Evolutionary conservation across 2,797 vertebrate species (phyloP), one percentile per base, ranked within the genome.

Genomic region (Setipinna tenuifilis): DNA sequence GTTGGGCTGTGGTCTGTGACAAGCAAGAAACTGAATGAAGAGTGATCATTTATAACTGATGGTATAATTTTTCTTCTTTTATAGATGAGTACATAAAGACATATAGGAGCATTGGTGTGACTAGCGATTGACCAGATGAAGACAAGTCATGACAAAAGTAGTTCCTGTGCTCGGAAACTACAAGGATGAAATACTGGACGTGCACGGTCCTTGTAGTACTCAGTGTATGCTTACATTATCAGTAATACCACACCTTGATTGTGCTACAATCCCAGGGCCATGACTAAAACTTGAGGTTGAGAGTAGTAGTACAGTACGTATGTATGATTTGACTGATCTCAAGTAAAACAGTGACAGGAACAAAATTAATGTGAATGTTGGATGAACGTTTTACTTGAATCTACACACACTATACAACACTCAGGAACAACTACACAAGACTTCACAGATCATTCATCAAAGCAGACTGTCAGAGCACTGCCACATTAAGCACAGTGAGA

Each of bases 391-490:
- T 59, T 7, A 6, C 17, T 21, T 21, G 19, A 19, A 59, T 59
- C 5, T 59, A 21, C 59, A 54, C 68, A 75, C 12, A 75, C 6
- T 44, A 44, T 41, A 78, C 5, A 78, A 44, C 19, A 19, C 35
- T 17, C 35, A 41, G 19, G 3, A 78, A 19, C 31, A 35, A 41
- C 16, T 9, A 21, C 16, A 41, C 71, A 44, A 78, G 35, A 2
- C 35, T 71, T 78, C 35, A 78, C 28, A 75, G 71, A 78, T 19
- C 71, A 78, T 44, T 78, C 17, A 78, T 78, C 71, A 21, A 78
- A 44, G 31, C 19, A 19, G 6, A 21, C 71, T 78, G 31, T 19
- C 25, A 71, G 25, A 3, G 12, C 31, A 21, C 31, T 75, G 71
- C 16, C 35, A 78, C 71, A 78, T 78, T 78, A 44, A 3, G 71